Evolutionary conservation across 1,140 invertebrate genomes (phyloP), one percentile per base, ranked within the genome.

Genomic region (Pissodes strobi): DNA sequence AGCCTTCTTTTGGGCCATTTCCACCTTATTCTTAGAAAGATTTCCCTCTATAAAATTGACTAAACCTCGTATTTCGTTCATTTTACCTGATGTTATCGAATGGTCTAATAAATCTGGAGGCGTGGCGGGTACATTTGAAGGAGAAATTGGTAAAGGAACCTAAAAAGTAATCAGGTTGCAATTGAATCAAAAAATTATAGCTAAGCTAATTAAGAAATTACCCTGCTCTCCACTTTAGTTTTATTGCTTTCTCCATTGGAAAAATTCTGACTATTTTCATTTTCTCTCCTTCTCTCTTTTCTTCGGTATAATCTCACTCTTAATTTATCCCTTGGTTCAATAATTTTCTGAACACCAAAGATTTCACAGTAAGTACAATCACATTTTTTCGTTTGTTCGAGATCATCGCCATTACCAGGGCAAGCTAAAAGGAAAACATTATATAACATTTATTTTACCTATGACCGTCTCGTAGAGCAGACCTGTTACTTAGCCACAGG

Each of bases 311-410:
- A 69, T 53, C 81, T 79, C 55, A 78, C 80, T 43, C 80, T 76
- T 39, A 82, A 67, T 19, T 80, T 73, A 68, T 81, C 79, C 8
- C 80, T 75, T 1, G 80, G 79, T 67, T 82, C 80, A 25, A 78
- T 80, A 27, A 76, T 76, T 64, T 73, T 73, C 18, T 71, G 68
- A 57, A 37, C 4, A 17, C 71, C 75, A 43, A 75, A 76, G 10
- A 76, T 68, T 64, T 73, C 74, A 48, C 75, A 76, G 57, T 73
- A 75, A 38, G 72, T 73, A 59, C 75, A 75, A 67, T 72, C 72
- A 56, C 75, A 76, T 66, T 69, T 73, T 25, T 75, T 74, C 5
- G 62, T n/a, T n/a, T n/a, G n/a, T n/a, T n/a, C n/a, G n/a, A n/a
- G n/a, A n/a, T n/a, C n/a, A n/a, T n/a, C n/a, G n/a, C n/a, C n/a